Conservation (phyloP, 2,888 invertebrate genomes). For the Acanthoscelides obtectus region DNA sequence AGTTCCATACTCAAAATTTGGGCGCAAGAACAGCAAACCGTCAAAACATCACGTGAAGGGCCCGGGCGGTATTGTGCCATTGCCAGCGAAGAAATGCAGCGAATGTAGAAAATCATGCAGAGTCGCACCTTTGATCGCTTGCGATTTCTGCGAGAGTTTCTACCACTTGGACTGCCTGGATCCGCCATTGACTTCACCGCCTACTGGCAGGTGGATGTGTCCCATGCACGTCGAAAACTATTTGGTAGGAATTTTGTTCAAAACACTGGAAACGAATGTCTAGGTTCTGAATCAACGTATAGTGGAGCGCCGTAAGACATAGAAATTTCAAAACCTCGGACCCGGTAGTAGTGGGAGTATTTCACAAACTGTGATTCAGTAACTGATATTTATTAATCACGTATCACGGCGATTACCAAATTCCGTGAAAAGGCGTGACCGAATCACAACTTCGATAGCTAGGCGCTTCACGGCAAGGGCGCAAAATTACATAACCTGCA, state of each 20-base stretch:
- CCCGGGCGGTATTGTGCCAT: constrained; percentile 62
- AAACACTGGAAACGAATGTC: no score
- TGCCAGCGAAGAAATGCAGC: constrained; percentile 81
- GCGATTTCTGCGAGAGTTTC: constrained; percentile 87
- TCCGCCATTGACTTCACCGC: constrained; percentile 85
- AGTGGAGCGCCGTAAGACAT: no score
- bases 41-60: constrained; percentile 30
- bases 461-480: no score
- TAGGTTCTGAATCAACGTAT: no score
- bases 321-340: no score
- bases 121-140: constrained; percentile 78
- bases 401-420: no score
- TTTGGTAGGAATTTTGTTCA: constrained; percentile 55
- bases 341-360: no score
- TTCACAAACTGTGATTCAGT: no score
- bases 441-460: no score
- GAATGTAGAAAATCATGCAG: constrained; percentile 82
- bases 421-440: no score
- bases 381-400: no score
- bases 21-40: constrained; percentile 20
- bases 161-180: constrained; percentile 94
- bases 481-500: no score
- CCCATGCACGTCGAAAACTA: constrained; percentile 93
- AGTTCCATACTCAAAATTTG: constrained; percentile 29
- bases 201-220: constrained; percentile 94